Base-by-base conservation (phyloP, 2,888 invertebrate genomes). In the Tinea trinotella region DNA sequence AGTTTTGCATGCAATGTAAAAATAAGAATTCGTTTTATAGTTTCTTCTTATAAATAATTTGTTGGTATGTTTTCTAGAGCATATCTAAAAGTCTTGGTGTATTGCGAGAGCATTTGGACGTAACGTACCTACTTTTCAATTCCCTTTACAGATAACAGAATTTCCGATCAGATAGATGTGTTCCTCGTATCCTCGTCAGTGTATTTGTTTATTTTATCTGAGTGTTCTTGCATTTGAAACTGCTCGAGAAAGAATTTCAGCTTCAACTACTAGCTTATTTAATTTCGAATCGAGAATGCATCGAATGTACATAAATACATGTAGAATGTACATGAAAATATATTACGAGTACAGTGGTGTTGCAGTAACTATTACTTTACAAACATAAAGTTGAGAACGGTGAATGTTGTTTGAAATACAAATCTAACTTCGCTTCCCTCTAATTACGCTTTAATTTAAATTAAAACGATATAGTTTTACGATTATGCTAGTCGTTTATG, bases 91-190 rank as follows among this genome's bases (percentile, higher is more conserved):
- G 48, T 48, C 48, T 48, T 48, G 48, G 5, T 12, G 13, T 4
- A 48, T 48, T 10, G n/a, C 18, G 12, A 18, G 48, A 48, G 48
- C 48, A 6, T 30, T 40, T 40, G 15, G 17, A 40, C 40, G 40
- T 17, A 15, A n/a, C 24, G 30, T 50, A 13, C 24, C 35, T 35
- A 70, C 76, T 80, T 68, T 68, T 64, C 67, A 63, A 83, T 82
- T 83, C 82, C 70, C 74, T 84, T 67, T 79, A 74, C 71, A 71
- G 67, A 71, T 75, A 80, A 83, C 77, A 62, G 82, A 83, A 83
- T 83, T 75, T 67, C 65, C 74, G 73, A 83, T 82, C 79, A 74
- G 70, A 63, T 64, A 59, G 64, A 60, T 61, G 62, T 61, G 64
- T 63, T 71, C 68, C 73, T 73, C 72, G 66, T 63, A 58, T 64